Evolutionary conservation across 2,888 invertebrate genomes (phyloP).

Genomic region (Cordilura impudica): DNA sequence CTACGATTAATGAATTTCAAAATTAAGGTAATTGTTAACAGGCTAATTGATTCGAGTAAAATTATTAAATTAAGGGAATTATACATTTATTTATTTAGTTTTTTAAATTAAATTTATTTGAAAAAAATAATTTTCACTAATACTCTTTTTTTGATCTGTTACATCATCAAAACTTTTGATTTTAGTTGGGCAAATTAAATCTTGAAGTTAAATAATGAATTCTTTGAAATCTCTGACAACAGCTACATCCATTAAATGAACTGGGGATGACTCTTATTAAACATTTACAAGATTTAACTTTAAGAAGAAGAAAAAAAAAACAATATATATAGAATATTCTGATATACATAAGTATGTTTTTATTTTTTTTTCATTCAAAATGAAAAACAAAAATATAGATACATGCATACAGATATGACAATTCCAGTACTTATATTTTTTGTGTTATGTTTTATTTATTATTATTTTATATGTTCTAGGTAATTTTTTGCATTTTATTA

Average conservation of each 20-base stretch:
- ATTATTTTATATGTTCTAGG: no score
- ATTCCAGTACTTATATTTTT: conserved; percentile 36
- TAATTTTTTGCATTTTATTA: no score
- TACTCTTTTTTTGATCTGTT: no score
- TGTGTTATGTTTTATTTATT: no score
- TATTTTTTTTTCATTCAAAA: background rate
- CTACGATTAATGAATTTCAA: conserved; percentile 21
- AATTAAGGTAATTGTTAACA: conserved; percentile 19
- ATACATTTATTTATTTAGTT: no score
- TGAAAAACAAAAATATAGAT: background rate
- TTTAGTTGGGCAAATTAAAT: no score
- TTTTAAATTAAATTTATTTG: no score
- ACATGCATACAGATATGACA: conserved; percentile 7
- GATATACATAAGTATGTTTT: background rate
- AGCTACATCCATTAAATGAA: background rate
- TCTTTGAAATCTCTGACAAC: background rate
- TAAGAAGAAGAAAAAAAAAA: conserved; percentile 12
- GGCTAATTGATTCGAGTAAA: background rate
- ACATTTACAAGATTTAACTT: conserved; percentile 28
- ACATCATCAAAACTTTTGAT: no score
- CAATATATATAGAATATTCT: background rate
- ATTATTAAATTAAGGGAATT: no score
- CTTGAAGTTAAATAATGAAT: background rate
- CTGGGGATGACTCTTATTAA: conserved; percentile 19
- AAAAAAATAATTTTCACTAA: no score